Evolutionary conservation across 2,113 vertebrate genomes (phyloP).

Genomic region (Gymnorhina tibicen): DNA sequence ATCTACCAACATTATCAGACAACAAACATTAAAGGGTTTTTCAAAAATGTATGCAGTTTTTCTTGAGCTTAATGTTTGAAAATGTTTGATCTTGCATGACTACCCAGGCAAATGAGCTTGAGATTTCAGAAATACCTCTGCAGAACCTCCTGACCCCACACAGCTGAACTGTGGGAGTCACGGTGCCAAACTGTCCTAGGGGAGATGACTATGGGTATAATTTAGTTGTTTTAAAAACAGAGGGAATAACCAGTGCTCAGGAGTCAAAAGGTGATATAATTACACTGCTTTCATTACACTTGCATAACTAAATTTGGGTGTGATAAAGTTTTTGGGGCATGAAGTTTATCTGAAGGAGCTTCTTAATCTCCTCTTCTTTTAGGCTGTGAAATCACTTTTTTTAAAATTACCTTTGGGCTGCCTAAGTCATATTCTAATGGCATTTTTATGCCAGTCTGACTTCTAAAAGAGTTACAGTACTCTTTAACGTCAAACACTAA

Average conservation of each 20-base stretch:
- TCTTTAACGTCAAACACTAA: not conserved
- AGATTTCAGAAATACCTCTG: not conserved
- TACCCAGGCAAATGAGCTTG: not conserved
- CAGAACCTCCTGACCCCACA: not conserved
- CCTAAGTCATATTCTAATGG: not conserved
- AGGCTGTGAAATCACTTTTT: not conserved
- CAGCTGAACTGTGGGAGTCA: not conserved
- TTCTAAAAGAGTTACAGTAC: not conserved
- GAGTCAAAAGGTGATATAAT: not conserved
- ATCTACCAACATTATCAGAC: not conserved
- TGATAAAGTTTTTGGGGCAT: not conserved
- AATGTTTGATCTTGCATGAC: not conserved
- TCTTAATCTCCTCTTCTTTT: not conserved
- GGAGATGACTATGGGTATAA: not conserved
- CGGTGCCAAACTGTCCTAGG: rapidly evolving
- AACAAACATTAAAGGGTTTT: not conserved
- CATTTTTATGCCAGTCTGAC: not conserved
- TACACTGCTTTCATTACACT: not conserved
- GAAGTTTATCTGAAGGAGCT: not conserved
- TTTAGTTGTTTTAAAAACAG: not conserved
- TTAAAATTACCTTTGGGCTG: not conserved
- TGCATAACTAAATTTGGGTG: not conserved
- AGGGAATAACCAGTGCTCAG: not conserved
- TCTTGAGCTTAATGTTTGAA: not conserved
- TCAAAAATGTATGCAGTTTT: not conserved